Evolutionary conservation across 1,140 invertebrate species (phyloP), one percentile per base, ranked within the genome.

Genomic region (Ostrea denselamellosa): DNA sequence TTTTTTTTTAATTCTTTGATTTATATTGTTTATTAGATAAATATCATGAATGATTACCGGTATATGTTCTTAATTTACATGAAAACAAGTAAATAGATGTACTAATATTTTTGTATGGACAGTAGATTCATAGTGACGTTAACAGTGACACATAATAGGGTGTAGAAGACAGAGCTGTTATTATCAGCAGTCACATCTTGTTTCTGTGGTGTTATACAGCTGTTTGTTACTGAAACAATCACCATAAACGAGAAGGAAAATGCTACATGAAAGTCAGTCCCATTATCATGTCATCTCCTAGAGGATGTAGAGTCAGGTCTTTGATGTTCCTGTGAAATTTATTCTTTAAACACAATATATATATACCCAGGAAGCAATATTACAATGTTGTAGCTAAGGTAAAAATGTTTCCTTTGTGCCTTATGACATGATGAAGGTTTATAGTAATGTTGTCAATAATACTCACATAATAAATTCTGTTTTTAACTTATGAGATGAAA

Each of bases 201-300:
- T 77, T 77, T 77, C 14, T 10, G 68, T 25, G 22, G 68, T 34
- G 68, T 25, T 4, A 28, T 77, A 77, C 22, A 28, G 22, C 28
- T 34, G 28, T 77, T 77, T 77, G 68, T 77, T 77, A 77, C 68
- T 34, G 28, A 34, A 77, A 12, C 25, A 77, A 77, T 77, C 14
- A 62, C 58, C 14, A 62, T 62, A 62, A 77, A 77, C 7, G 68
- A 5, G 22, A 14, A 34, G 68, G 28, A 77, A 44, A 44, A 44
- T 44, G 68, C 12, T 25, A 77, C 7, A 77, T 34, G 28, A 77
- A 28, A 28, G 68, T 77, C 68, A 77, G 14, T 25, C 68, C 68
- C 28, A 77, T 77, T 77, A 77, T 77, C 25, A 62, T 77, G 28
- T 77, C 58, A 25, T 28, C 25, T 62, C 14, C 17, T 62, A 14